Evolutionary conservation across 2,888 invertebrate species (phyloP).

Genomic region (Chrysolina haemoptera): DNA sequence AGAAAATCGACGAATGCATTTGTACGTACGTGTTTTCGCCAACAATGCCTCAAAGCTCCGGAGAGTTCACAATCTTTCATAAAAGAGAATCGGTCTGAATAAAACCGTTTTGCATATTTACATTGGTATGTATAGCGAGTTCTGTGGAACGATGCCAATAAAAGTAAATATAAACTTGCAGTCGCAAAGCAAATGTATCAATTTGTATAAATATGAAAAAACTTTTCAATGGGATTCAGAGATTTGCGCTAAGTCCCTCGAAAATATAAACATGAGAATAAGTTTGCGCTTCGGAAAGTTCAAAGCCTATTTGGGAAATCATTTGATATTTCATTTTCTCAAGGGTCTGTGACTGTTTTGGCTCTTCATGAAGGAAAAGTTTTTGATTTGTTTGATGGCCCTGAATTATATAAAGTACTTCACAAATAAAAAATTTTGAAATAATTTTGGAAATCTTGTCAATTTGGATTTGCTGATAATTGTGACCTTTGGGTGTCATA

Average conservation of each 20-base stretch:
- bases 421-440: too few relatives aligned
- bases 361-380: not conserved
- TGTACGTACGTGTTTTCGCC: slow-evolving; percentile 1
- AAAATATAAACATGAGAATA: slow-evolving; percentile 12
- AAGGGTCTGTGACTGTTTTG: not conserved
- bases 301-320: not conserved
- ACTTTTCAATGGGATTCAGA: not conserved
- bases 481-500: too few relatives aligned
- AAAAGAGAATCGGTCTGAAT: slow-evolving; percentile 15
- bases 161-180: slow-evolving; percentile 17
- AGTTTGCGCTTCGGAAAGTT: not conserved
- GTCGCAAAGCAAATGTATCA: slow-evolving; percentile 19
- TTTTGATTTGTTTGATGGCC: not conserved
- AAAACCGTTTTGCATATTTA: slow-evolving; percentile 18
- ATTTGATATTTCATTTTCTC: not conserved
- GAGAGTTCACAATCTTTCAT: slow-evolving; percentile 16
- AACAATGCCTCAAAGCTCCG: not conserved
- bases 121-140: slow-evolving; percentile 15
- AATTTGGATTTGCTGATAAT: too few relatives aligned
- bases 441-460: too few relatives aligned
- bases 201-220: slow-evolving; percentile 19
- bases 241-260: slow-evolving; percentile 1
- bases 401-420: too few relatives aligned
- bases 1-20: not conserved
- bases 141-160: slow-evolving; percentile 9